Conservation (phyloP, 2,797 vertebrate genomes). For the Mus minutoides region DNA sequence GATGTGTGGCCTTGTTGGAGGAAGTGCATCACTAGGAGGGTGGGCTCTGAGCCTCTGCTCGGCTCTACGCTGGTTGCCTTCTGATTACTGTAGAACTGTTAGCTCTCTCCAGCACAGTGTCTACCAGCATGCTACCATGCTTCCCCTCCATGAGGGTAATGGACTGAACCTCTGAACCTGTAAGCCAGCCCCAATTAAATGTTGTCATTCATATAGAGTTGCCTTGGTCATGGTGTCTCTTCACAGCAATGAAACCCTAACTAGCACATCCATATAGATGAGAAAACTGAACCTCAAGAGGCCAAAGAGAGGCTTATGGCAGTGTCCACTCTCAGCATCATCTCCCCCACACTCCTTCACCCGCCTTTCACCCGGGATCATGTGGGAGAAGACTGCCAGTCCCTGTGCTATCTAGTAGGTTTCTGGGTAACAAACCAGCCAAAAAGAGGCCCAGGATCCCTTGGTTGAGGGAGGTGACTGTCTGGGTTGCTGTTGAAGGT, state of each 20-base stretch:
- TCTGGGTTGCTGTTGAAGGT: too few relatives aligned
- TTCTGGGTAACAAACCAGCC: background rate
- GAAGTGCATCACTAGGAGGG: background rate
- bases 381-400: background rate
- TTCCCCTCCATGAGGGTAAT: background rate
- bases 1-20: background rate
- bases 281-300: background rate
- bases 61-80: too few relatives aligned
- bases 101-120: background rate
- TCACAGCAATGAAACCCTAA: background rate
- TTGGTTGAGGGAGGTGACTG: background rate
- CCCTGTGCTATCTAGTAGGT: background rate
- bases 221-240: background rate
- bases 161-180: background rate
- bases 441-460: background rate
- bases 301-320: too few relatives aligned
- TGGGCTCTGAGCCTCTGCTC: background rate
- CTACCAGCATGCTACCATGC: background rate
- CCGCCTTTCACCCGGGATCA: fast-evolving
- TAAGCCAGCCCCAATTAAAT: background rate
- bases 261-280: background rate
- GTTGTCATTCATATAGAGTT: background rate
- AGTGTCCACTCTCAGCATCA: background rate
- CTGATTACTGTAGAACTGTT: background rate
- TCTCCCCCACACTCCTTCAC: background rate